phyloP scores from a whole-genome alignment of 2,888 invertebrate genomes.

The Agrotis segetum region DNA sequence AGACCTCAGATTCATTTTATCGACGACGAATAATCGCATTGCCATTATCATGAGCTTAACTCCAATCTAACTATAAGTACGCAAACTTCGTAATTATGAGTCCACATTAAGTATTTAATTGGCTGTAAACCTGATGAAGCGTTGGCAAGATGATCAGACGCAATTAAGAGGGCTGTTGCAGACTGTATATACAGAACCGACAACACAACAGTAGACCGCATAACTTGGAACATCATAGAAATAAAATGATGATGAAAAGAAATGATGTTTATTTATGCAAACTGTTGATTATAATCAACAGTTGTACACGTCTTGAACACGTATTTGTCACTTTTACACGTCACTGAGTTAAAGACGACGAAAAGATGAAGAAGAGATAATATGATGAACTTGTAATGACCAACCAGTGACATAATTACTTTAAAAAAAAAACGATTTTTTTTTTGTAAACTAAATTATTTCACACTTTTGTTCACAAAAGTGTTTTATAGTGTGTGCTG shows the following conservation, averaged over 20 bases:
- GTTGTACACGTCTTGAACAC: too few relatives aligned
- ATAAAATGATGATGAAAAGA: too few relatives aligned
- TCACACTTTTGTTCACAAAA: constrained; percentile 20
- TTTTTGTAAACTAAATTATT: not conserved
- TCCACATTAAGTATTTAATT: not conserved
- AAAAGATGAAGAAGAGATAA: not conserved
- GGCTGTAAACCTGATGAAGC: not conserved
- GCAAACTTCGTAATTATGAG: not conserved
- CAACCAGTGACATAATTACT: not conserved
- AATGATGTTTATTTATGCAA: too few relatives aligned
- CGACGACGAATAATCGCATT: not conserved
- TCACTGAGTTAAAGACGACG: not conserved
- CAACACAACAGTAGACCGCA: not conserved
- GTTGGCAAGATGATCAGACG: not conserved
- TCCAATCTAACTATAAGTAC: not conserved
- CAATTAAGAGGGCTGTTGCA: not conserved
- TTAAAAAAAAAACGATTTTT: too few relatives aligned
- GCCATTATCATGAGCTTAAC: not conserved
- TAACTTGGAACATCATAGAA: not conserved
- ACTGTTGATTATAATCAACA: too few relatives aligned
- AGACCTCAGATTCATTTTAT: not conserved
- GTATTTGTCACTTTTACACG: too few relatives aligned
- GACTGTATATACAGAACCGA: too few relatives aligned
- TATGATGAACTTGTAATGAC: not conserved
- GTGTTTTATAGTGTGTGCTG: constrained; percentile 42